Percentiles rank a stretch among this genome's conserved stretches.
phyloP scores from a whole-genome alignment of 2,113 vertebrate species.

The Laticauda laticaudata region DNA sequence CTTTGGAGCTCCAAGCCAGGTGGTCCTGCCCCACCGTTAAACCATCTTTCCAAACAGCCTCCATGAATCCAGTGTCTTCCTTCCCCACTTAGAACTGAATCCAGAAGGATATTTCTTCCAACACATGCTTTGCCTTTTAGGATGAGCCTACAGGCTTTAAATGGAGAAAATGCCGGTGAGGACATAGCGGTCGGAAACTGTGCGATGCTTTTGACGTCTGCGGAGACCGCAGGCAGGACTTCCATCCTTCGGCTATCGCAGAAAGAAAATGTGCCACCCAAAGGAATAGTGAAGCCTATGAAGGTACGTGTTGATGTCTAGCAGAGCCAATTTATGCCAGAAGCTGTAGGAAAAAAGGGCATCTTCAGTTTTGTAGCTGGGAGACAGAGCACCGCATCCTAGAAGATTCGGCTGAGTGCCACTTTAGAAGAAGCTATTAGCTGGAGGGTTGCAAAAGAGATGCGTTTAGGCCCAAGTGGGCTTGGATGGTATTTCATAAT shows the following conservation, averaged over 20 bases:
- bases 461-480: background rate
- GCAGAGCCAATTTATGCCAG: background rate
- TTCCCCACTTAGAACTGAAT: too few relatives aligned
- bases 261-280: slow-evolving; percentile 22
- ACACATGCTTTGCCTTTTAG: background rate
- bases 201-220: background rate
- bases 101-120: too few relatives aligned
- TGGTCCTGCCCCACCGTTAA: too few relatives aligned
- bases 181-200: background rate
- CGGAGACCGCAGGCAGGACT: background rate
- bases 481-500: background rate
- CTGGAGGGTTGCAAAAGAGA: background rate
- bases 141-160: background rate
- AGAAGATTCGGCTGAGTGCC: background rate
- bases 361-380: too few relatives aligned
- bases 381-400: too few relatives aligned
- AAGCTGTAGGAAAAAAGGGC: background rate
- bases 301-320: background rate
- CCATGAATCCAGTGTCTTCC: too few relatives aligned
- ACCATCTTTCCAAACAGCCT: too few relatives aligned
- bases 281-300: slow-evolving; percentile 1
- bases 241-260: slow-evolving; percentile 14
- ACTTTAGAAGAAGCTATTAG: background rate
- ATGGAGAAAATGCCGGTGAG: background rate
- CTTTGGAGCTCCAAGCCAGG: too few relatives aligned